Evolutionary conservation across 2,797 vertebrate genomes (phyloP).

Genomic region (Myoxocephalus aenaeus): DNA sequence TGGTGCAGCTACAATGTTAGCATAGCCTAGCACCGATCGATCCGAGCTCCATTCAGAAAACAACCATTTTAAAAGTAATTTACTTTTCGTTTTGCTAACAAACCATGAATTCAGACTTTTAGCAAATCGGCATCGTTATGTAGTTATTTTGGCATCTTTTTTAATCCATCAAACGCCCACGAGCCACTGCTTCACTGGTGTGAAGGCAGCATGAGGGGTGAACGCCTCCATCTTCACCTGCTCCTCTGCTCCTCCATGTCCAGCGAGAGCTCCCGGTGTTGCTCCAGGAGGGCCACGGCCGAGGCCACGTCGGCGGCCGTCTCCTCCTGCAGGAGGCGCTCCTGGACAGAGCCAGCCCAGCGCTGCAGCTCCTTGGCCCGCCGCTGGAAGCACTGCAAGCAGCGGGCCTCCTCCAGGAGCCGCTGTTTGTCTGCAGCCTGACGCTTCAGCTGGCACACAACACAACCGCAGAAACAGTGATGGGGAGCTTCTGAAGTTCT

Average conservation of each 20-base stretch:
- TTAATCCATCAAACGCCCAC: too few relatives aligned
- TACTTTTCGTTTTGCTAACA: too few relatives aligned
- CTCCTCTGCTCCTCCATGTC: constrained; percentile 85
- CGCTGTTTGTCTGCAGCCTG: constrained; percentile 68
- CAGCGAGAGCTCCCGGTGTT: constrained; percentile 83
- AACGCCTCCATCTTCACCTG: constrained; percentile 77
- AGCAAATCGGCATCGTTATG: too few relatives aligned
- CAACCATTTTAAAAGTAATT: too few relatives aligned
- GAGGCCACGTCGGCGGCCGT: constrained; percentile 81
- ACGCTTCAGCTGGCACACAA: constrained; percentile 61
- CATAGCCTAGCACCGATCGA: too few relatives aligned
- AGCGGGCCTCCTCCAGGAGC: constrained; percentile 72
- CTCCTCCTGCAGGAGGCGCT: constrained; percentile 84
- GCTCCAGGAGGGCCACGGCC: constrained; percentile 82
- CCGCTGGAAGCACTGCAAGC: constrained; percentile 83
- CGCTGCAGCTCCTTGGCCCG: constrained; percentile 80
- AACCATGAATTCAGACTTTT: too few relatives aligned
- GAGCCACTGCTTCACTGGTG: too few relatives aligned
- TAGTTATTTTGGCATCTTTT: too few relatives aligned
- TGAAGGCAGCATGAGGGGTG: too few relatives aligned
- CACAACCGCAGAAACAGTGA: neutral
- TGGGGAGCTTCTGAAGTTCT: too few relatives aligned
- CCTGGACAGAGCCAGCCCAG: constrained; percentile 79
- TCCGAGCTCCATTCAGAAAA: too few relatives aligned
- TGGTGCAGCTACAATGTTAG: too few relatives aligned